Conservation (phyloP, 2,113 vertebrate genomes). For the Phaethon lepturus region DNA sequence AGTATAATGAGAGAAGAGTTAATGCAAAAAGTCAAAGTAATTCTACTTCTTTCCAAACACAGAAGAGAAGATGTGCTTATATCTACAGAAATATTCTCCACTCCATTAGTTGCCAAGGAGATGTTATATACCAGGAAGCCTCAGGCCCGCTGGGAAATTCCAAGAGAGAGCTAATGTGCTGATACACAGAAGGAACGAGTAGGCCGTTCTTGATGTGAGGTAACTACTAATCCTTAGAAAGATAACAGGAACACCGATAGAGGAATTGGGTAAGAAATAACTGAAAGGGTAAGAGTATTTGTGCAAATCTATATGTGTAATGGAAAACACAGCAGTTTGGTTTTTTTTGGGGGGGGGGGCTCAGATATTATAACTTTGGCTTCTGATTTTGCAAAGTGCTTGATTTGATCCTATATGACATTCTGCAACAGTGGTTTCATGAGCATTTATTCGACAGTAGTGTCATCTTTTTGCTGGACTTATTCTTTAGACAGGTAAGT, state of each 20-base stretch:
- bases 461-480: background rate
- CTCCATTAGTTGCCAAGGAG: slow-evolving; percentile 10
- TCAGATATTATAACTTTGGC: background rate
- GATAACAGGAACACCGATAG: background rate
- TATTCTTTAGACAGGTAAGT: background rate
- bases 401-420: background rate
- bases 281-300: background rate
- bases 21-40: background rate
- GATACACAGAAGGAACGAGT: background rate
- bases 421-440: background rate
- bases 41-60: background rate
- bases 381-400: background rate
- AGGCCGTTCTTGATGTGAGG: background rate
- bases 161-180: background rate
- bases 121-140: background rate
- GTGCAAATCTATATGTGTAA: background rate
- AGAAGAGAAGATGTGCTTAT: background rate
- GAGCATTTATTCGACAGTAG: background rate
- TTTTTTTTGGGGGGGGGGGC: no score
- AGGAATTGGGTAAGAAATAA: background rate
- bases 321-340: background rate
- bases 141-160: background rate
- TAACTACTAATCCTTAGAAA: background rate
- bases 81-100: background rate
- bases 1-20: background rate